A percentile compares a stretch with the other conserved stretches of the same genome.
Evolutionary conservation across 2,797 vertebrate species (phyloP).

Genomic region (Sebastes oblongus): DNA sequence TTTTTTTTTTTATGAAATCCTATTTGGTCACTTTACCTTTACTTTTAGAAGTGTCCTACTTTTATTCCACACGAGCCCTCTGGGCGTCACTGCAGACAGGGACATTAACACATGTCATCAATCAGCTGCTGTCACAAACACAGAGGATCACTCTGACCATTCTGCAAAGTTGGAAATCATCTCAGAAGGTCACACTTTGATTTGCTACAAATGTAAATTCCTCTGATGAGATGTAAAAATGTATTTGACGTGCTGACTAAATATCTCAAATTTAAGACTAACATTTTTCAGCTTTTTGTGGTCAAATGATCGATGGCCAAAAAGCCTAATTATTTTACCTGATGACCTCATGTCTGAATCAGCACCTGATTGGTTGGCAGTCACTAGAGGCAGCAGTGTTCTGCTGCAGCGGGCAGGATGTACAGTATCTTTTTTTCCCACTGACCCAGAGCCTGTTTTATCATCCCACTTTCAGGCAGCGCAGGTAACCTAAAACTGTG

Average conservation of each 20-base stretch:
- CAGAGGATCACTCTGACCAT: not conserved
- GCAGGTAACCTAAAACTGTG: conserved; percentile 50
- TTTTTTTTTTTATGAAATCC: conserved; percentile 9
- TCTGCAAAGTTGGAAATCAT: not conserved
- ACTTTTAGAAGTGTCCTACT: conserved; percentile 36
- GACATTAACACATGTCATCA: conserved; percentile 30
- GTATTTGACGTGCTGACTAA: not conserved
- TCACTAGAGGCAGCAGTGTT: conserved; percentile 13
- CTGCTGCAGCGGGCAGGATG: conserved; percentile 19
- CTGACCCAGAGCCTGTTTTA: conserved; percentile 62
- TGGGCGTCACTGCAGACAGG: conserved; percentile 16
- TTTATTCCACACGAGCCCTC: conserved; percentile 15
- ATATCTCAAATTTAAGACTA: not conserved
- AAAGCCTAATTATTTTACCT: not conserved
- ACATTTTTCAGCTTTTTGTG: not conserved
- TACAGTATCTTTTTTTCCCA: conserved; percentile 41
- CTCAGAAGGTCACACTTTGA: conserved; percentile 5
- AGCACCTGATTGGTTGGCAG: not conserved
- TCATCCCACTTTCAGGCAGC: conserved; percentile 55
- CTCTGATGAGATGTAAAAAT: not conserved
- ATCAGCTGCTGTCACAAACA: conserved; percentile 43
- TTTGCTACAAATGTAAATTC: not conserved
- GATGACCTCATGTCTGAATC: conserved; percentile 23
- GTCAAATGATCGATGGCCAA: not conserved
- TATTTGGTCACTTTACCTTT: conserved; percentile 14